Base-by-base conservation (phyloP, 2,888 invertebrate species). In the Tanytarsus gracilentus region DNA sequence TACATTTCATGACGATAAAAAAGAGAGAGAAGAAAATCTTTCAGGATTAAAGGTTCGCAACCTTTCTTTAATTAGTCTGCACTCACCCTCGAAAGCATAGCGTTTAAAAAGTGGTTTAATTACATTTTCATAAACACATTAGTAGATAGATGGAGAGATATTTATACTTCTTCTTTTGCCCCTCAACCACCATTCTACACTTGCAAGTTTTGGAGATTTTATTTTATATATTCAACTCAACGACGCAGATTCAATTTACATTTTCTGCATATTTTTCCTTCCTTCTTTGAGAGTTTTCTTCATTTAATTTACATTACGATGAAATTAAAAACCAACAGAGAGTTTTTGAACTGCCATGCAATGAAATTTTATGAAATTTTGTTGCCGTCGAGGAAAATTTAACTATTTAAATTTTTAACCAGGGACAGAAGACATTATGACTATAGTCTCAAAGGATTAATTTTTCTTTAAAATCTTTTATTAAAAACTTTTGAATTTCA, bases 81-180 rank as follows among this genome's bases (percentile, higher is more conserved):
- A 58, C 29, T 58, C 27, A 29, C 21, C 27, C 18, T 44, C n/a
- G 26, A 21, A 36, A 25, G 23, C 39, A 18, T 16, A 9, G 23
- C 25, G 14, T 30, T 8, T 11, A 9, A 9, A 30, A 6, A 9
- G 9, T 8, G 9, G 30, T 16, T 16, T 58, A 58, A 58, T 58
- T 58, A 48, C 29, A 58, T 58, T 58, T 40, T 58, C 48, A 58
- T 58, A 58, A 58, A 58, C 48, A 48, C 30, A 58, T 58, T 58
- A 58, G 30, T 30, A 56, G 30, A 25, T 16, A 39, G 29, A 58
- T 58, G 27, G 58, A 58, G 58, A 26, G 29, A 25, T 29, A 21
- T 58, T 58, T 23, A 18, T 9, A 8, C 51, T 16, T 50, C 33
- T 4, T 21, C 25, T 39, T 16, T 39, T 40, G 14, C 39, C 7